Evolutionary conservation across 2,888 invertebrate genomes (phyloP), one percentile per base, ranked within the genome.

Genomic region (Ceratothoa steindachneri): DNA sequence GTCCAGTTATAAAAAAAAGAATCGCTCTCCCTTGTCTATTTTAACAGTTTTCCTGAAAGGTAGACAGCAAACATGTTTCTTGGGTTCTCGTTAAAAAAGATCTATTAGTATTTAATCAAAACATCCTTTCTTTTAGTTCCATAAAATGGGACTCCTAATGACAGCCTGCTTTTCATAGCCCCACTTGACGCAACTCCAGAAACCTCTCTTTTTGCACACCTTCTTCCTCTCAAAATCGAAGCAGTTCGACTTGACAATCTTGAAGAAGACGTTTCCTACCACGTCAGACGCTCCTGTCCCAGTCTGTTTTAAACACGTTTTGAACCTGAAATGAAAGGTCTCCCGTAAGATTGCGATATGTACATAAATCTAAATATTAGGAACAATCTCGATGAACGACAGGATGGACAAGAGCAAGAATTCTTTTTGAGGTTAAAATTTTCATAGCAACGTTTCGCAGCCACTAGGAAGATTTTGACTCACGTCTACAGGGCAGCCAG

Each of bases 231-330:
- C 91, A 55, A 97, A 86, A 0, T 92, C 88, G 85, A 97, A 97
- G 83, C 97, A 97, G 83, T 94, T 92, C 0, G 93, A 93, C 83
- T 94, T 94, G n/a, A 97, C 91, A 64, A 96, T 88, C 85, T 97
- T 95, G 89, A 97, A 97, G 87, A 95, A 97, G 31, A 97, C 87
- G 82, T 92, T 93, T 1, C 95, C 95, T 71, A 95, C 93, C 85
- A 95, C 88, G 83, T 93, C 93, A 7, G 96, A 92, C 9, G 94
- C 91, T 4, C 91, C 90, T 0, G 93, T 93, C 81, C 90, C 89
- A 0, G 93, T 91, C 85, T 93, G 89, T 84, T 95, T 94, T 80
- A 97, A 87, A 83, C 97, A 97, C 22, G 95, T 90, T 77, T 95
- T 90, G 85, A 97, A 97, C 82, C 97, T 97, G 87, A 9, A 41